Evolutionary conservation across 1,140 invertebrate genomes (phyloP).

Genomic region (Leucophenga varia): DNA sequence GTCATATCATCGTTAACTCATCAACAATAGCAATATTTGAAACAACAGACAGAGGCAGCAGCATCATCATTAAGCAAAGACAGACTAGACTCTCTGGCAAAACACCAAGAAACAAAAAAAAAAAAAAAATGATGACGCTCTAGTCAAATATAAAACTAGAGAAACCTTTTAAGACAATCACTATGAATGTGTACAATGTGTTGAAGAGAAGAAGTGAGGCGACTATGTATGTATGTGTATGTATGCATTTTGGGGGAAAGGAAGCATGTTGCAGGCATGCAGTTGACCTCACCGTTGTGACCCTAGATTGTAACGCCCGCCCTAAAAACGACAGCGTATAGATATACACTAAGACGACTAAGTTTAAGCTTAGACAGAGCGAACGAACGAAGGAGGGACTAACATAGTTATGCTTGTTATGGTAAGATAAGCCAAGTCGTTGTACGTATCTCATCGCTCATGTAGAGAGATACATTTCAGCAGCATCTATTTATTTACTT

Average conservation of each 20-base stretch:
- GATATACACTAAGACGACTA: too few relatives aligned
- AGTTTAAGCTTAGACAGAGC: too few relatives aligned
- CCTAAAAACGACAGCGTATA: too few relatives aligned
- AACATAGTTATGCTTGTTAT: too few relatives aligned
- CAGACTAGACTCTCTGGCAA: not conserved
- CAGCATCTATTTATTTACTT: too few relatives aligned
- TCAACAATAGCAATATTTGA: constrained; percentile 52
- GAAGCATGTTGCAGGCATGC: constrained; percentile 32
- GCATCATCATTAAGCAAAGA: not conserved
- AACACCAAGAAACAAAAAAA: constrained; percentile 3
- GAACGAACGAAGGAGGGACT: too few relatives aligned
- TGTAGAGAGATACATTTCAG: too few relatives aligned
- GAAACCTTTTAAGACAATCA: constrained; percentile 43
- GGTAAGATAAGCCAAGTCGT: too few relatives aligned
- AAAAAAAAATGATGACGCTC: constrained; percentile 6
- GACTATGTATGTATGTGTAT: constrained; percentile 11
- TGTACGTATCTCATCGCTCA: too few relatives aligned
- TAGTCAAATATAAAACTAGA: constrained; percentile 30
- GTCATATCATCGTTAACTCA: constrained; percentile 38
- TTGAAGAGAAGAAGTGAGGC: constrained; percentile 38
- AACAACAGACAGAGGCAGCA: constrained; percentile 7
- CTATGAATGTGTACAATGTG: not conserved
- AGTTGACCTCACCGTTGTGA: constrained; percentile 43
- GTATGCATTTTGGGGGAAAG: constrained; percentile 1
- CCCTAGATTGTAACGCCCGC: constrained; percentile 49